Evolutionary conservation across 2,113 vertebrate species (phyloP).

Genomic region (Raphicerus campestris): DNA sequence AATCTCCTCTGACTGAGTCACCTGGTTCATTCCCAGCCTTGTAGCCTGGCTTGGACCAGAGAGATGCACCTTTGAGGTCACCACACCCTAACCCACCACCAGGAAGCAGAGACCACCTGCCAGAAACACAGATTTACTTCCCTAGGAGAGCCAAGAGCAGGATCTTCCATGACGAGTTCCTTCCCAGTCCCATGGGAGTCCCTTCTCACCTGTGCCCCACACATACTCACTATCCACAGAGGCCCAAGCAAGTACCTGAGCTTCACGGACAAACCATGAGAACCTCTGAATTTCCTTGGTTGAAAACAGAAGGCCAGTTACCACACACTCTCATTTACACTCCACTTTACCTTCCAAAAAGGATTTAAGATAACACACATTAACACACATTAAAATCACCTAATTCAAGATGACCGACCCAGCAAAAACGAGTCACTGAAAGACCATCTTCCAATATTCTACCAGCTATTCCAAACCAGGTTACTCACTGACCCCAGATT

Average conservation of each 20-base stretch:
- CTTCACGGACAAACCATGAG: neutral
- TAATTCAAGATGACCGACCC: neutral
- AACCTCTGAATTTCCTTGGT: neutral
- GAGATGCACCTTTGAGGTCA: neutral
- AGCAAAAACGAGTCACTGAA: neutral
- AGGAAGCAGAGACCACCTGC: neutral
- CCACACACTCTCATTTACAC: neutral
- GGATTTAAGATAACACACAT: neutral
- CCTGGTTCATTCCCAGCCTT: neutral
- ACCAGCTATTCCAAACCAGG: neutral
- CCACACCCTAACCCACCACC: neutral
- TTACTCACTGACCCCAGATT: neutral
- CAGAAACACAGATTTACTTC: neutral
- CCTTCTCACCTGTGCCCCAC: neutral
- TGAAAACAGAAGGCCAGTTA: neutral
- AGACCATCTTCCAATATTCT: neutral
- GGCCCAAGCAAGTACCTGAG: neutral
- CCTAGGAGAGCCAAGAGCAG: neutral
- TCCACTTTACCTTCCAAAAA: neutral
- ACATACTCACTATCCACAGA: neutral
- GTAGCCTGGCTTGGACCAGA: neutral
- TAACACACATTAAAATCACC: neutral
- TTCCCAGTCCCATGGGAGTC: neutral
- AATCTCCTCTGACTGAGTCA: neutral
- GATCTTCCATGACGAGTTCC: neutral